phyloP scores from a whole-genome alignment of 1,140 invertebrate species.

The Drosophila micromelanica region DNA sequence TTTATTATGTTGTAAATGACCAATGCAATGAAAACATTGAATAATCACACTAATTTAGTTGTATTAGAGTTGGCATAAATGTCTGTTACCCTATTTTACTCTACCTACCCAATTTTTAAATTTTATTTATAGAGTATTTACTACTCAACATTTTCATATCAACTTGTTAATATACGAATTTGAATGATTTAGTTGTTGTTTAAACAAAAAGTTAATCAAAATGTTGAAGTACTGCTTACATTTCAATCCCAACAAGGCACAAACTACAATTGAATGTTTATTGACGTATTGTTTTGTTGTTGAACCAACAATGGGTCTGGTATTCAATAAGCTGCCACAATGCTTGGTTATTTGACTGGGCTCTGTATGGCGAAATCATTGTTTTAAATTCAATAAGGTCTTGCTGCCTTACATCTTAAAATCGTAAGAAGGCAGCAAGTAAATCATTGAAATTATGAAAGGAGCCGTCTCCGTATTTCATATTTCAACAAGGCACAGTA shows the following conservation, averaged over 20 bases:
- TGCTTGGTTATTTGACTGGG: not conserved
- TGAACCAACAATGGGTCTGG: not conserved
- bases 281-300: constrained; percentile 17
- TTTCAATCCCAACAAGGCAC: constrained; percentile 8
- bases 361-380: not conserved
- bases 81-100: too few relatives aligned
- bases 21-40: too few relatives aligned
- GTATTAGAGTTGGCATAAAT: too few relatives aligned
- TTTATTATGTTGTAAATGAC: too few relatives aligned
- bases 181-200: constrained; percentile 11
- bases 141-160: not conserved
- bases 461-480: not conserved
- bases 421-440: constrained; percentile 17
- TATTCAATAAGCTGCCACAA: constrained; percentile 7
- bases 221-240: constrained; percentile 13
- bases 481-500: constrained; percentile 7
- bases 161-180: constrained; percentile 10
- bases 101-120: too few relatives aligned
- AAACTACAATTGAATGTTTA: constrained; percentile 26
- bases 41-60: too few relatives aligned
- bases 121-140: not conserved
- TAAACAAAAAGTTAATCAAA: constrained; percentile 43
- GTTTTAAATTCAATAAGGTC: not conserved
- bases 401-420: constrained; percentile 2
- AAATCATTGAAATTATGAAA: constrained; percentile 7